Base-by-base conservation (phyloP, 2,113 vertebrate genomes). In the Capra hircus region DNA sequence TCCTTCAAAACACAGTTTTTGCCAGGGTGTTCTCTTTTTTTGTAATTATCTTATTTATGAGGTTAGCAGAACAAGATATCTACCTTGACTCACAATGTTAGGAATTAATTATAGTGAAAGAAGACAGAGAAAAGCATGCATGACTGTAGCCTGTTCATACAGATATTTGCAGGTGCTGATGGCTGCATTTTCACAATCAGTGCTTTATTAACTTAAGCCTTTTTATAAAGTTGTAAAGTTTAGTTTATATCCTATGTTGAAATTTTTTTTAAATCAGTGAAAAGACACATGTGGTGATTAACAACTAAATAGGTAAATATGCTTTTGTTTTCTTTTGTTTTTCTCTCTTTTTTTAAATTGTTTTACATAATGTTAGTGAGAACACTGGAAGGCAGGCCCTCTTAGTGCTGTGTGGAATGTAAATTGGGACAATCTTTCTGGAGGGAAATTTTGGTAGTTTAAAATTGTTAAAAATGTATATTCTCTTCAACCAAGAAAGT, bases 401-500 rank as follows among this genome's bases (percentile, higher is more conserved):
- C 59, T 95, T 45, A 19, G 52, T 62, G 19, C 62, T 55, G 25
- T 27, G 64, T 12, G 33, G n/a, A 71, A 19, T 88, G 2, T 60
- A 71, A 84, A 88, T 57, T 57, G 14, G 16, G 21, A 52, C 19
- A 14, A 0, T 85, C 55, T 52, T 80, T 84, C 2, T 85, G 50
- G 71, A 59, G 28, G 36, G 23, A 87, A 95, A 71, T 92, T 96
- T 92, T 85, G 17, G 17, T 86, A 53, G 59, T 94, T 77, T 71
- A 57, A 94, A 95, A 83, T 60, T 87, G 14, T 77, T 87, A 30
- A 92, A 91, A 85, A 80, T 60, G 8, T 64, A 78, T 3, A 60
- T 90, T 92, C 15, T 33, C 55, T 88, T 97, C n/a, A 95, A 82
- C 17, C 45, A 60, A 90, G 53, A 14, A 92, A 48, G 80, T 80